Evolutionary conservation across 2,797 vertebrate genomes (phyloP).

Genomic region (Neoniphon sammara): DNA sequence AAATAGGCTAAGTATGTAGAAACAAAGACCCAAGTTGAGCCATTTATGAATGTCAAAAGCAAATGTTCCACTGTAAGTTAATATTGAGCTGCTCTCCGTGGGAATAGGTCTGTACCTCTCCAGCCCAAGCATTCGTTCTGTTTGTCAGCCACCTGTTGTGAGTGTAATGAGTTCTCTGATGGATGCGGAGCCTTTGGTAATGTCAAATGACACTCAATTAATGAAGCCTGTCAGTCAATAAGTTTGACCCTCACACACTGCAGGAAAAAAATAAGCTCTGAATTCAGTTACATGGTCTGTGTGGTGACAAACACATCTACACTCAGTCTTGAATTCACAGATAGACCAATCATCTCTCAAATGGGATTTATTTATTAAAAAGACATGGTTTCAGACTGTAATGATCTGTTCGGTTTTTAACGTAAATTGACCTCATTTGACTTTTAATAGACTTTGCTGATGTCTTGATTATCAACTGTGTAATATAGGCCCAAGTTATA

Average conservation of each 20-base stretch:
- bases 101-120: neutral
- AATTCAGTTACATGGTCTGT: slow-evolving; percentile 3
- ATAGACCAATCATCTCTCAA: neutral
- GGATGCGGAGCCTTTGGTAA: slow-evolving; percentile 39
- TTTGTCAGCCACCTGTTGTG: slow-evolving; percentile 20
- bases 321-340: neutral
- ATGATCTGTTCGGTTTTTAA: no score
- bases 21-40: neutral
- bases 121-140: neutral
- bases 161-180: slow-evolving; percentile 51
- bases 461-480: neutral
- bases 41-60: neutral
- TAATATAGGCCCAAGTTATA: neutral
- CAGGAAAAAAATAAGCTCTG: slow-evolving; percentile 32
- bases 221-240: slow-evolving; percentile 50
- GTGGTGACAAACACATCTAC: neutral
- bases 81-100: neutral
- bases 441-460: neutral
- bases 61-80: neutral
- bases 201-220: slow-evolving; percentile 44
- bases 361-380: neutral
- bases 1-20: neutral
- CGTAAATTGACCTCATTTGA: no score
- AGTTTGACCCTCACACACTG: slow-evolving; percentile 21
- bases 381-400: no score